Percentiles rank a stretch among this genome's conserved stretches.
phyloP scores from a whole-genome alignment of 2,113 vertebrate genomes.

The Sapayoa aenigma region DNA sequence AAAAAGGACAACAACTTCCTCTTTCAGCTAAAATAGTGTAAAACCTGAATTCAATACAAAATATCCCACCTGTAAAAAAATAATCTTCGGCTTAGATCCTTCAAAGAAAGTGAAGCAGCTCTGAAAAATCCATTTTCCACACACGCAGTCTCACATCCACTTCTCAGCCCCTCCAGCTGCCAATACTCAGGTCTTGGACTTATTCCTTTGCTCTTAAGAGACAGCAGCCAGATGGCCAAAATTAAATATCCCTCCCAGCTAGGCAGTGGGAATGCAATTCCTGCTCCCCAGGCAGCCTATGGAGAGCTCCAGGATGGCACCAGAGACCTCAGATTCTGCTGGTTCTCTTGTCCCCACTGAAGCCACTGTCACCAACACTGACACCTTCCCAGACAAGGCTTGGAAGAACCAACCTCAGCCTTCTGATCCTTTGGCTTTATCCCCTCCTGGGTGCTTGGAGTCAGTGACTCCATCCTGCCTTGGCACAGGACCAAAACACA shows the following conservation, averaged over 20 bases:
- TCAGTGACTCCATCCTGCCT: rapidly evolving
- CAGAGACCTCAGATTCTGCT: background rate
- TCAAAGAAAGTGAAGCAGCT: background rate
- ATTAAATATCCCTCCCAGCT: background rate
- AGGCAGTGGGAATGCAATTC: background rate
- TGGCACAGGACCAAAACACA: background rate
- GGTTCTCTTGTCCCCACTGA: background rate
- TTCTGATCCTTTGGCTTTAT: background rate
- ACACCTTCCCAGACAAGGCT: background rate
- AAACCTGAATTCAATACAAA: background rate
- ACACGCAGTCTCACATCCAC: background rate
- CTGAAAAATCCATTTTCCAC: background rate
- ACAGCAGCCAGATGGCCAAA: constrained; percentile 14
- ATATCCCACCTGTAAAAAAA: background rate
- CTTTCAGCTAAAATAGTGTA: background rate
- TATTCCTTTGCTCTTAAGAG: background rate
- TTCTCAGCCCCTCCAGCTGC: background rate
- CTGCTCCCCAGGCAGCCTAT: background rate
- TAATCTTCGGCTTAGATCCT: background rate
- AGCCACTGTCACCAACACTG: background rate
- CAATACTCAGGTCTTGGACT: background rate
- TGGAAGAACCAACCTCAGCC: background rate
- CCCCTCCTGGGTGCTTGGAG: background rate
- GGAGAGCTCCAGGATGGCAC: background rate
- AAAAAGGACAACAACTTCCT: background rate